Evolutionary conservation across 2,888 invertebrate genomes (phyloP), one percentile per base, ranked within the genome.

Genomic region (Lampropteryx suffumata): DNA sequence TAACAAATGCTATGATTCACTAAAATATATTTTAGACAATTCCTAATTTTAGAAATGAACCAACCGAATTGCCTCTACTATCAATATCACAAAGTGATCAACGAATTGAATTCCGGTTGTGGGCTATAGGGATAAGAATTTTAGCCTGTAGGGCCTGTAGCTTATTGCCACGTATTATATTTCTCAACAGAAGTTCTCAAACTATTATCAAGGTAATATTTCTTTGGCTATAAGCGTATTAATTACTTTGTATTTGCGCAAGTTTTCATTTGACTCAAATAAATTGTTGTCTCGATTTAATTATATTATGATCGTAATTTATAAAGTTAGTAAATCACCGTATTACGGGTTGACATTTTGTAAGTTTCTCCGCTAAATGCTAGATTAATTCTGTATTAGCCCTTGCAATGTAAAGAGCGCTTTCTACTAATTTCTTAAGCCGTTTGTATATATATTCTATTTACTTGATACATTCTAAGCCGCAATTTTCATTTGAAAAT

Each of bases 211-310:
- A 9, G 7, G 14, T 33, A 24, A 51, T 42, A 51, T 33, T 47
- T 52, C 42, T 26, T 14, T 10, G 0, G 11, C 41, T 41, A 33
- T n/a, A 30, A 35, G 39, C 43, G 37, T 52, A 47, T 41, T 50
- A 53, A 48, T 53, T 55, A 60, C 55, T 54, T 53, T 28, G 36
- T 43, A 48, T 47, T 50, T 58, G 51, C 46, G 47, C 56, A 50
- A 55, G 50, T 50, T 54, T 55, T 58, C 61, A 58, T 48, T 56
- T 48, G 37, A 35, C 48, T 50, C 52, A 27, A n/a, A 56, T 58
- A 56, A 58, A 58, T 56, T 42, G 42, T 32, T 27, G 24, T 27
- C 33, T 46, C 53, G 48, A 54, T 61, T 55, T 45, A 57, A 55
- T 57, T 56, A 55, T 45, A 40, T 52, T 54, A 48, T 54, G 51